Base-by-base conservation (phyloP, 2,888 invertebrate genomes). In the Antheraea assamensis region DNA sequence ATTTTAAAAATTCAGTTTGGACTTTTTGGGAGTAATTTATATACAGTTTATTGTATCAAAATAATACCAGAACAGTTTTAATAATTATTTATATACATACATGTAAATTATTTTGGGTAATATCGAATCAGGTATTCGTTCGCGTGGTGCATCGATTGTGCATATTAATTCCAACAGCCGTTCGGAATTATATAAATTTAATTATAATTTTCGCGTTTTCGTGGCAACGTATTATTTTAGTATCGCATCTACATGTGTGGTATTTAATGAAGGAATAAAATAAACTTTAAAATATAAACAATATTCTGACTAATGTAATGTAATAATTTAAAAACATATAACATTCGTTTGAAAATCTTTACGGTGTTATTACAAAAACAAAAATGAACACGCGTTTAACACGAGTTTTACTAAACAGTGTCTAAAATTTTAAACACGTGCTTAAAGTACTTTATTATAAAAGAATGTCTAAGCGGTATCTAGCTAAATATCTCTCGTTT, bases 151-250 rank as follows among this genome's bases (percentile, higher is more conserved):
- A 66, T 73, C 75, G 76, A 80, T 82, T 81, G 80, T 76, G 81
- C 81, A 83, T 85, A 84, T 82, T 76, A 77, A 77, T 77, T 73
- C 42, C 61, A 61, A 58, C 79, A 75, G 74, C 79, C 82, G 78
- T 77, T 77, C 77, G 77, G 74, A 78, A 84, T 85, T 87, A 86
- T 87, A 86, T 85, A 85, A 86, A 87, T 80, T 78, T 77, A 80
- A 87, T 85, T 82, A 81, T 82, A n/a, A n/a, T 84, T 17, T 79
- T 75, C 77, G 79, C 76, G 82, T 81, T 82, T 83, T 82, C 80
- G 80, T 81, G 78, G 42, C 77, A 74, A 47, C 55, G 70, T 75
- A 76, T 77, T 78, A 78, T 78, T 73, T 77, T 42, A 73, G 68
- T 78, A 77, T 76, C 74, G 47, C 72, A 73, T 71, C 75, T 27